Percentiles rank a stretch among this genome's conserved stretches.
These are phyloP conservation scores for Festucalex cinctus DNA, from an alignment of 2,113 vertebrate species.

Conservation along the genomic window DNA sequence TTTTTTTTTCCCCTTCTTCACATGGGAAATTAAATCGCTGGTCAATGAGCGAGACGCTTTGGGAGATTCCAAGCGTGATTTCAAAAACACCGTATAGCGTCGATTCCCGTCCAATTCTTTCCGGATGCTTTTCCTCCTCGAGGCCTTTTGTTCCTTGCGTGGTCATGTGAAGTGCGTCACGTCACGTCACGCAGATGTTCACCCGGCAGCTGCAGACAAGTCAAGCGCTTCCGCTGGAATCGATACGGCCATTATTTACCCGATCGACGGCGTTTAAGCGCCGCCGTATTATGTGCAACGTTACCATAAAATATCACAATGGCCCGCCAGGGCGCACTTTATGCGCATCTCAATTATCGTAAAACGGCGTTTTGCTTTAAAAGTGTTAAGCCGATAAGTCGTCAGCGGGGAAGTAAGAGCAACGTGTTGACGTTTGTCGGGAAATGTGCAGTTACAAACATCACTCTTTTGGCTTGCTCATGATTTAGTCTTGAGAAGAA, in stretches of 20 bases:
- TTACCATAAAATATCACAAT: not conserved
- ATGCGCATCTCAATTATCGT: not conserved
- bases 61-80: not conserved
- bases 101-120: not conserved
- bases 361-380: no score
- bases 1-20: not conserved
- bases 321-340: not conserved
- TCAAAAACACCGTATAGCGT: no score
- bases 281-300: not conserved
- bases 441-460: not conserved
- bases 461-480: not conserved
- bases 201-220: not conserved
- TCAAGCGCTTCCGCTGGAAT: not conserved
- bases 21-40: not conserved
- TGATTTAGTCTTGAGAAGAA: no score
- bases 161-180: slow-evolving; percentile 5
- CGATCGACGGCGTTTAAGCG: not conserved
- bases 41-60: not conserved
- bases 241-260: slow-evolving; percentile 3
- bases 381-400: not conserved
- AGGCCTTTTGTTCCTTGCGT: not conserved
- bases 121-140: not conserved
- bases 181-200: not conserved
- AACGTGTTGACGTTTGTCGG: not conserved
- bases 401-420: not conserved